Evolutionary conservation across 2,888 invertebrate genomes (phyloP).

Genomic region (Oscheius sp.): DNA sequence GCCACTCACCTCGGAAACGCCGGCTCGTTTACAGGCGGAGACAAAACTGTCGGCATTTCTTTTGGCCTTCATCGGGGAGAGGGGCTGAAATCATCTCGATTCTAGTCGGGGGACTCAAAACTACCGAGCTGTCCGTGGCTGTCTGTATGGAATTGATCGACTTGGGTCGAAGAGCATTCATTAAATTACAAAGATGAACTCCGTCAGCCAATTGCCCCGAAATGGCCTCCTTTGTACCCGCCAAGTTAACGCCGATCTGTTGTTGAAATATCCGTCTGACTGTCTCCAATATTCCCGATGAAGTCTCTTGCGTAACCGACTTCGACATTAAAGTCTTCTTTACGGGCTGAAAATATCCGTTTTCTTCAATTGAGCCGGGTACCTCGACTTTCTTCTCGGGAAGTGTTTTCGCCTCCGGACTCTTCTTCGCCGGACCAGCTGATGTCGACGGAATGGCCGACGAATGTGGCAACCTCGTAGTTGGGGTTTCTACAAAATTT

Average conservation of each 20-base stretch:
- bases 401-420: neutral
- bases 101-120: neutral
- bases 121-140: conserved; percentile 21
- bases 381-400: too few relatives aligned
- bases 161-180: conserved; percentile 34
- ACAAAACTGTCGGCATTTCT: conserved; percentile 48
- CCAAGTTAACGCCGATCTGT: conserved; percentile 19
- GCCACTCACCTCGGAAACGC: conserved; percentile 47
- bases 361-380: neutral
- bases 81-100: conserved; percentile 14
- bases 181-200: conserved; percentile 32
- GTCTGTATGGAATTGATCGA: conserved; percentile 7
- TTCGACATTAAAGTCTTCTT: conserved; percentile 29
- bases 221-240: conserved; percentile 25
- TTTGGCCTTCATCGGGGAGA: conserved; percentile 46
- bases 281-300: conserved; percentile 14
- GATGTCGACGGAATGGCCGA: conserved; percentile 13
- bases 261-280: conserved; percentile 25
- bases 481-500: neutral
- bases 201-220: conserved; percentile 33
- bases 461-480: neutral
- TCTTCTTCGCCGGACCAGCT: neutral
- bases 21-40: conserved; percentile 44
- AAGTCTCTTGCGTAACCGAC: conserved; percentile 2
- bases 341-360: neutral